Conservation (phyloP, 1,140 invertebrate species). For the Aleiodes sp. region DNA sequence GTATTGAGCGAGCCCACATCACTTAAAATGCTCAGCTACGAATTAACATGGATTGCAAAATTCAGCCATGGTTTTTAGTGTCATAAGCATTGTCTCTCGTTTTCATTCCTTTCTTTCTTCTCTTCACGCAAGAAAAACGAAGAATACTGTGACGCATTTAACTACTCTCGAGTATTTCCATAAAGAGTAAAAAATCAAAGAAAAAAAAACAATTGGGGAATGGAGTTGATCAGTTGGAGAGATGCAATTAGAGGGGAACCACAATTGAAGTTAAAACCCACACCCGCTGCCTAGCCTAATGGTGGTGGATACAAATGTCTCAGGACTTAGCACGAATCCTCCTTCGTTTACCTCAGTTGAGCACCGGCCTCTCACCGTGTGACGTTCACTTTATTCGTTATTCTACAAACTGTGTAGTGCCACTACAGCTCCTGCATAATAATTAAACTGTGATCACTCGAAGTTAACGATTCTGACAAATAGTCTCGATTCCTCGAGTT, state of each 20-base stretch:
- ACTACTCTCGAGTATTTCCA: too few relatives aligned
- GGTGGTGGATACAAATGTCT: slow-evolving; percentile 12
- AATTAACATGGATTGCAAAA: slow-evolving; percentile 4
- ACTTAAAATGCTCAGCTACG: neutral
- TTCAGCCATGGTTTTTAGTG: too few relatives aligned
- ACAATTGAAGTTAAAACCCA: neutral
- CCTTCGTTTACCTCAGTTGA: slow-evolving; percentile 49
- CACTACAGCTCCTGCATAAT: neutral
- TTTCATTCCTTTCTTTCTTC: too few relatives aligned
- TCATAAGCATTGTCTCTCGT: too few relatives aligned
- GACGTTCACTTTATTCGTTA: slow-evolving; percentile 31
- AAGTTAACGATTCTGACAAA: neutral
- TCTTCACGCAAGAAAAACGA: too few relatives aligned
- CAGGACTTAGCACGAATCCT: slow-evolving; percentile 6
- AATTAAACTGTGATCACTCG: neutral
- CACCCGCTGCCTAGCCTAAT: neutral
- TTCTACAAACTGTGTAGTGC: neutral
- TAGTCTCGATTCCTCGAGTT: too few relatives aligned
- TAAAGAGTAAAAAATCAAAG: too few relatives aligned
- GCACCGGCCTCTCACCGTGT: slow-evolving; percentile 59
- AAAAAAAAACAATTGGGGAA: too few relatives aligned
- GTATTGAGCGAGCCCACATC: neutral
- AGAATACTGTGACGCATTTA: too few relatives aligned
- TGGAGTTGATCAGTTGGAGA: too few relatives aligned
- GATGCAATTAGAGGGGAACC: neutral